A percentile compares a stretch with the other conserved stretches of the same genome.
phyloP scores from a whole-genome alignment of 2,113 vertebrate species.

The Eulacestoma nigropectus region DNA sequence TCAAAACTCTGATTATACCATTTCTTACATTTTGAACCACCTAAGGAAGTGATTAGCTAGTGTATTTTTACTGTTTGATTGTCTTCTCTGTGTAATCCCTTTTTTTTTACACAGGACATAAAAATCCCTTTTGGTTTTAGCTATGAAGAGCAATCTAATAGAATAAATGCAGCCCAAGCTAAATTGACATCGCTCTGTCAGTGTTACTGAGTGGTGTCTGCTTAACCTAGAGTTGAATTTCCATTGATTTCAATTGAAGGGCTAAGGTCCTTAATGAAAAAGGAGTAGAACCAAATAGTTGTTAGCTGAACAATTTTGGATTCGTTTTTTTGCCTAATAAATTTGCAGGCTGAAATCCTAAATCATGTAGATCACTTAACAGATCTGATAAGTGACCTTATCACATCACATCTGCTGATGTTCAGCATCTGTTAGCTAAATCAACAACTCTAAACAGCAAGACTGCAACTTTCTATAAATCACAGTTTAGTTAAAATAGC shows the following conservation, averaged over 20 bases:
- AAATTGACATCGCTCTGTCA: background rate
- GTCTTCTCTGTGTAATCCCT: background rate
- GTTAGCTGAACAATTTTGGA: background rate
- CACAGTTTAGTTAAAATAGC: background rate
- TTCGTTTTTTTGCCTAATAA: background rate
- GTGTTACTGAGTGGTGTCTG: background rate
- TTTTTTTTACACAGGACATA: background rate
- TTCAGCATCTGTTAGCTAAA: background rate
- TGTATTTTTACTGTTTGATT: background rate
- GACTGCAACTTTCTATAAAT: background rate
- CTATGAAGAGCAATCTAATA: background rate
- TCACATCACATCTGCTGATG: background rate
- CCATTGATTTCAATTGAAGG: slow-evolving; percentile 49
- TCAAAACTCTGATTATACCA: background rate
- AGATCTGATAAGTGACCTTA: no score
- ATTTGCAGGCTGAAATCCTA: background rate
- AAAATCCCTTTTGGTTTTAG: background rate
- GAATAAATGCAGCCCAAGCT: background rate
- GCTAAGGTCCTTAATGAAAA: slow-evolving; percentile 47
- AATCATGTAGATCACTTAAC: background rate
- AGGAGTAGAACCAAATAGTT: background rate
- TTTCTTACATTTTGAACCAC: background rate
- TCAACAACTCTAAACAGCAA: background rate
- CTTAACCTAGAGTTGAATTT: slow-evolving; percentile 31
- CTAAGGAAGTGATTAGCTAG: background rate